Evolutionary conservation across 2,797 vertebrate genomes (phyloP).

Genomic region (Clarias platycephalus): DNA sequence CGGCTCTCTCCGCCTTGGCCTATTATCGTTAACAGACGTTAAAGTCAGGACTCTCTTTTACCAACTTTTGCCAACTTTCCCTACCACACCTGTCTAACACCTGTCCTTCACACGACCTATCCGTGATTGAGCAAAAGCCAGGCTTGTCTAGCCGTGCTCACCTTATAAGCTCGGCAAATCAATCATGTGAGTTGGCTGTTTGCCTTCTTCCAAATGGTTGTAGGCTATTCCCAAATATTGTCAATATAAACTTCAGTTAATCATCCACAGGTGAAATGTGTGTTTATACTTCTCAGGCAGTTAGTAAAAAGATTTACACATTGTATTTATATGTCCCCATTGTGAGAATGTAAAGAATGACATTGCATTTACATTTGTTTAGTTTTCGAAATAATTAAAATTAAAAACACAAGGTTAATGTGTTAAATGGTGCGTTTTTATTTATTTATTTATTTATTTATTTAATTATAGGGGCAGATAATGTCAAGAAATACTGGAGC

Average conservation of each 20-base stretch:
- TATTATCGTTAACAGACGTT: background rate
- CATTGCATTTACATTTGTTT: background rate
- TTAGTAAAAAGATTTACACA: background rate
- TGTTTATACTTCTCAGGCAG: background rate
- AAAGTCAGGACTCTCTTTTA: background rate
- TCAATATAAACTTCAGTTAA: slow-evolving; percentile 13
- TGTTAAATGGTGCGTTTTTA: background rate
- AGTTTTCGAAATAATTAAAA: background rate
- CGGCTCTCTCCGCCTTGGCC: background rate
- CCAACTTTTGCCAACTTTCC: background rate
- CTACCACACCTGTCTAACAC: background rate
- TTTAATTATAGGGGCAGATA: slow-evolving; percentile 86
- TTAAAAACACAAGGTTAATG: background rate
- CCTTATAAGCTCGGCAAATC: background rate
- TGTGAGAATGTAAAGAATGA: slow-evolving; percentile 11
- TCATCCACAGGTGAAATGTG: background rate
- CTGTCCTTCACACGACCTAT: background rate
- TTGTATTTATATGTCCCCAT: background rate
- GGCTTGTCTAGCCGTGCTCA: background rate
- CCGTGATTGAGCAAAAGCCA: background rate
- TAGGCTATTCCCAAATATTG: slow-evolving; percentile 13
- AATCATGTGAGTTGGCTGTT: background rate
- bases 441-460: background rate
- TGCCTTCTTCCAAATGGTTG: slow-evolving; percentile 2
- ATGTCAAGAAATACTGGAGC: slow-evolving; percentile 98